These are phyloP conservation scores for Synanthedon formicaeformis DNA, from an alignment of 2,888 invertebrate genomes.

Conservation along the genomic window DNA sequence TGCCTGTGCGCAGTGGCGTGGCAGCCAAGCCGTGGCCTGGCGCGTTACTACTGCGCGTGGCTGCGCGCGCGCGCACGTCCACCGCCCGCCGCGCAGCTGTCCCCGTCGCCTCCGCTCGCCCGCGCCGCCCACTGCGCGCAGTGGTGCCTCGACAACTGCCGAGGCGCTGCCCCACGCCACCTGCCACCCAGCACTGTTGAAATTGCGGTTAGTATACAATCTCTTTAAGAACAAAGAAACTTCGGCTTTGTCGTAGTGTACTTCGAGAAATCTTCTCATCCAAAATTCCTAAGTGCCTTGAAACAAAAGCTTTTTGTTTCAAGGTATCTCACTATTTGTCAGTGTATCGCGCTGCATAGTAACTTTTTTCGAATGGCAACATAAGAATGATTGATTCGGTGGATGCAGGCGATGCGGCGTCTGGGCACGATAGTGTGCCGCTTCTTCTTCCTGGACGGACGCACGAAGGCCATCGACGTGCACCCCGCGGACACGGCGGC, in stretches of 20 bases:
- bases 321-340: too few relatives aligned
- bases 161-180: slow-evolving; percentile 85
- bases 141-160: slow-evolving; percentile 94
- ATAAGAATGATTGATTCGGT: slow-evolving; percentile 49
- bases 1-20: slow-evolving; percentile 93
- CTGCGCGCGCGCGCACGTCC: slow-evolving; percentile 39
- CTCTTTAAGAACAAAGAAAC: too few relatives aligned
- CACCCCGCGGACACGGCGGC: slow-evolving; percentile 95
- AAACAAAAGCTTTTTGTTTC: too few relatives aligned
- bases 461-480: slow-evolving; percentile 95
- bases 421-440: slow-evolving; percentile 92
- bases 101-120: slow-evolving; percentile 19
- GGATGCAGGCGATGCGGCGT: slow-evolving; percentile 87
- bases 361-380: too few relatives aligned
- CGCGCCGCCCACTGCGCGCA: slow-evolving; percentile 84
- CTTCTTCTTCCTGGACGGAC: slow-evolving; percentile 94
- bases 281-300: too few relatives aligned
- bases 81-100: slow-evolving; percentile 9
- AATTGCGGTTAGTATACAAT: slow-evolving; percentile 78
- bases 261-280: too few relatives aligned
- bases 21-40: slow-evolving; percentile 86
- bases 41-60: slow-evolving; percentile 79
- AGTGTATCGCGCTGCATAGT: too few relatives aligned
- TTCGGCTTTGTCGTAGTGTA: too few relatives aligned
- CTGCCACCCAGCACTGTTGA: slow-evolving; percentile 93